Percentiles rank a stretch among this genome's conserved stretches.
Evolutionary conservation across 2,113 vertebrate species (phyloP).

Genomic region (Lichenostomus cassidix): DNA sequence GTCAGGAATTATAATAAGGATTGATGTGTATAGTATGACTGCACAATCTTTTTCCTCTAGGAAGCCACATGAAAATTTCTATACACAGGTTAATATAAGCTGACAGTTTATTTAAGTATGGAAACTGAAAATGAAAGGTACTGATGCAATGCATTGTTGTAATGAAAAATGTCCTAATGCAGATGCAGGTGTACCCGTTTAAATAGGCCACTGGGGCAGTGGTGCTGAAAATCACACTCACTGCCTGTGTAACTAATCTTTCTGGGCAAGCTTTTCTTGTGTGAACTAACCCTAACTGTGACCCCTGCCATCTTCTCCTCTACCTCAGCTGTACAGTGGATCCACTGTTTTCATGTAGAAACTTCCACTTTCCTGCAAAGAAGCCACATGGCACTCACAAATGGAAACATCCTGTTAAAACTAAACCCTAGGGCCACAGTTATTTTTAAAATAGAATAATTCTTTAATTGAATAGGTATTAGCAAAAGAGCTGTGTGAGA

Average conservation of each 20-base stretch:
- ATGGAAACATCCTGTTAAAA: background rate
- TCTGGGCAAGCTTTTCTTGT: background rate
- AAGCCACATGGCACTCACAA: background rate
- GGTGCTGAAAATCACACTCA: background rate
- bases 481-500: background rate
- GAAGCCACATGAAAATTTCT: background rate
- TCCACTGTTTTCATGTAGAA: background rate
- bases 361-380: background rate
- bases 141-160: background rate
- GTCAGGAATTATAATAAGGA: background rate
- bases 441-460: background rate
- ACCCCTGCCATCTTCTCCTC: background rate
- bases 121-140: background rate
- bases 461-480: background rate
- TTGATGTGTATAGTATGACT: background rate
- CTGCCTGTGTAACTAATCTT: background rate
- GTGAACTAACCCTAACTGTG: background rate
- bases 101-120: background rate
- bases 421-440: background rate
- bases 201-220: background rate
- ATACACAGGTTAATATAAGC: background rate
- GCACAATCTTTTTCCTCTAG: background rate
- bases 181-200: background rate
- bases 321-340: background rate
- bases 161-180: background rate